These are phyloP conservation scores for Ranitomeya imitator DNA, from an alignment of 2,113 vertebrate species.

Conservation along the genomic window DNA sequence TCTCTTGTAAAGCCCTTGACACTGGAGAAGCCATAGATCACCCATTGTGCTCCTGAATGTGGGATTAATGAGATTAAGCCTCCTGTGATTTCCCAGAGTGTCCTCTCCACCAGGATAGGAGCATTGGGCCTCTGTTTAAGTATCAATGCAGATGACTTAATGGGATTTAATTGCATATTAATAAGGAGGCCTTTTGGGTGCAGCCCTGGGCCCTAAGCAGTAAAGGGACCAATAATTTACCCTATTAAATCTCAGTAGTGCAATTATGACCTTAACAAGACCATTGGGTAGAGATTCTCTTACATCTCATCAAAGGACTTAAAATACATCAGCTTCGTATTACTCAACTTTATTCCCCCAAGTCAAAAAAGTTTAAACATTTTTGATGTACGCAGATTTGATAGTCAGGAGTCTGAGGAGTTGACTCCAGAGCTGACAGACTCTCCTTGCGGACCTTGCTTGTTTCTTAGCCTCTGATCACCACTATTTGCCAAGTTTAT, in stretches of 20 bases:
- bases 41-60: slow-evolving; percentile 19
- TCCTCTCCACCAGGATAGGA: not conserved
- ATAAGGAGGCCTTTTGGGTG: not conserved
- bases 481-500: not conserved
- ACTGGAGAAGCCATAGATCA: slow-evolving; percentile 3
- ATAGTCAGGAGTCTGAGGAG: too few relatives aligned
- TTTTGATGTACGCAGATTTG: not conserved
- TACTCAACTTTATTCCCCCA: not conserved
- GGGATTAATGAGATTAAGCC: slow-evolving; percentile 10
- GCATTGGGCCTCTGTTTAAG: not conserved
- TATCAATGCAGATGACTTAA: not conserved
- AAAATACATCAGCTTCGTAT: not conserved
- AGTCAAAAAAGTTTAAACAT: not conserved
- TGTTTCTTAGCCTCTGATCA: not conserved
- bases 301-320: not conserved
- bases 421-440: too few relatives aligned
- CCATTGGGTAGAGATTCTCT: not conserved
- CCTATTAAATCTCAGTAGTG: not conserved
- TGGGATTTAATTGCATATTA: slow-evolving; percentile 6
- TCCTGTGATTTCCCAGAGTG: not conserved
- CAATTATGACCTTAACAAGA: slow-evolving; percentile 11
- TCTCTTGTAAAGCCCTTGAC: slow-evolving; percentile 15
- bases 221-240: not conserved
- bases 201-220: not conserved
- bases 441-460: not conserved